Evolutionary conservation across 2,888 invertebrate species (phyloP).

Genomic region (Gymnoscelis rufifasciata): DNA sequence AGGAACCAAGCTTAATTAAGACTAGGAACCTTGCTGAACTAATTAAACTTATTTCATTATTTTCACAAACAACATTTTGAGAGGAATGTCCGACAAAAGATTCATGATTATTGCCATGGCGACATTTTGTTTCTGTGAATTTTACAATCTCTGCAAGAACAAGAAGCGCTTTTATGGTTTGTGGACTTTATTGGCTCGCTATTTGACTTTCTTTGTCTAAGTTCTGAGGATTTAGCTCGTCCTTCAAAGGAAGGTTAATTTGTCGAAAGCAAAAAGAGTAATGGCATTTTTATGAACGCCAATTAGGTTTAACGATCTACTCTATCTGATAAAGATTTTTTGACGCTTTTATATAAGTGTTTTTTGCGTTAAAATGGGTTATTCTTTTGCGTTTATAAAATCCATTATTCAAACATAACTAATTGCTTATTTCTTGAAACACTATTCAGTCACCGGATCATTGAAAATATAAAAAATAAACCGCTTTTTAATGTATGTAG

Average conservation of each 20-base stretch:
- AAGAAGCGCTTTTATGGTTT: background rate
- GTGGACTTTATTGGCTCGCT: background rate
- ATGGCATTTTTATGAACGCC: too few species aligned
- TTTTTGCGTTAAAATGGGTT: too few species aligned
- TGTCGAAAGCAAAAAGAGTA: too few species aligned
- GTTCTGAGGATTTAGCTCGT: background rate
- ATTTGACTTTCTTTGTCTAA: constrained; percentile 1
- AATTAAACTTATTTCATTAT: constrained; percentile 75
- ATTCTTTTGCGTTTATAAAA: too few species aligned
- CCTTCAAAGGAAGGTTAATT: background rate
- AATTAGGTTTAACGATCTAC: background rate
- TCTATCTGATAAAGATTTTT: background rate
- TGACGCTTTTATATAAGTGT: background rate
- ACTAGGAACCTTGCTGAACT: constrained; percentile 62
- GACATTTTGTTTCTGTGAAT: constrained; percentile 30
- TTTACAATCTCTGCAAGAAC: constrained; percentile 6
- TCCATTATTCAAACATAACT: too few species aligned
- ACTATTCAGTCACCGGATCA: too few species aligned
- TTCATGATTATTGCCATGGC: constrained; percentile 47
- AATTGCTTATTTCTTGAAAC: too few species aligned
- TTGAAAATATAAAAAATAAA: too few species aligned
- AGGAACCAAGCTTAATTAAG: constrained; percentile 68
- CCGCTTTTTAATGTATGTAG: too few species aligned
- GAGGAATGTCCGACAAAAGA: constrained; percentile 46
- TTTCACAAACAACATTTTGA: constrained; percentile 61